Conservation (phyloP, 2,797 vertebrate genomes). For the Gymnocypris eckloni region DNA sequence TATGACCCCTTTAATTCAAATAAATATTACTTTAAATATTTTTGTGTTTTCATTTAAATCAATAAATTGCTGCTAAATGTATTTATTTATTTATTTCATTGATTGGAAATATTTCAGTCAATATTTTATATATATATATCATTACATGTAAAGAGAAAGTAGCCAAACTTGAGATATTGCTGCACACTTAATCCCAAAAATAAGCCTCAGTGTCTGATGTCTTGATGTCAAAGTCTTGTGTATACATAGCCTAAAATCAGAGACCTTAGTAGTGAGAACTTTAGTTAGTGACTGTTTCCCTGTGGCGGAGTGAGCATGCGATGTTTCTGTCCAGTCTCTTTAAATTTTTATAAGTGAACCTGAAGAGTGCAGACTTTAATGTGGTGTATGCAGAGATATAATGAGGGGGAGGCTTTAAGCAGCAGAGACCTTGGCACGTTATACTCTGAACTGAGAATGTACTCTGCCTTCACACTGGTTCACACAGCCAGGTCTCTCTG, state of each 20-base stretch:
- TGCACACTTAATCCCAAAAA: background rate
- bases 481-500: constrained; percentile 9
- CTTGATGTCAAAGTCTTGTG: background rate
- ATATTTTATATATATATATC: too few relatives aligned
- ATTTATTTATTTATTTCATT: too few relatives aligned
- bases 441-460: constrained; percentile 17
- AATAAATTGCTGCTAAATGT: too few relatives aligned
- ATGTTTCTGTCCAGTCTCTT: constrained; percentile 2
- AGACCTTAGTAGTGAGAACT: background rate
- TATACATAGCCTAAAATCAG: background rate
- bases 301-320: background rate
- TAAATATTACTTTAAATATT: too few relatives aligned
- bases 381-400: constrained; percentile 1
- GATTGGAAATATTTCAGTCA: too few relatives aligned
- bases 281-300: background rate
- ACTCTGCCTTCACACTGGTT: background rate
- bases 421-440: background rate
- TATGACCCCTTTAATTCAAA: too few relatives aligned
- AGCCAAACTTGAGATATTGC: too few relatives aligned
- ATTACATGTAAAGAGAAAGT: too few relatives aligned
- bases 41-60: too few relatives aligned
- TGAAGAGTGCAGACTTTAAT: constrained; percentile 7
- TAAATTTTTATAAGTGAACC: constrained; percentile 13
- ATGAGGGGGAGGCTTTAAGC: constrained; percentile 13
- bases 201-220: background rate